Base-by-base conservation (phyloP, 1,140 invertebrate species). In the Pseudomyrmex dendroicus region DNA sequence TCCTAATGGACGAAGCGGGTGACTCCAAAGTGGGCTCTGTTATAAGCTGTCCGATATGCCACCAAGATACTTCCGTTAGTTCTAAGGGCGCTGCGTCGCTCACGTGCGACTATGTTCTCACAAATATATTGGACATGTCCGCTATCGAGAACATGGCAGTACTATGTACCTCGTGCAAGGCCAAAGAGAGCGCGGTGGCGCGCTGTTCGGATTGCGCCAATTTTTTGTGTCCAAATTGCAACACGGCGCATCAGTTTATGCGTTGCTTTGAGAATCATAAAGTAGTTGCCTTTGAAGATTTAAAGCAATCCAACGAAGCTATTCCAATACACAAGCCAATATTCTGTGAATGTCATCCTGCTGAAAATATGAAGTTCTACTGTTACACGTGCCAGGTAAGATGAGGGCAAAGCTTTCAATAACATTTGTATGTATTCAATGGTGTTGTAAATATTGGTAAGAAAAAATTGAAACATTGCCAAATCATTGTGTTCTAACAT, bases 171-270 rank as follows among this genome's bases (percentile, higher is more conserved):
- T 98, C 97, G 64, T 98, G 98, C 93, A 98, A 98, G 89, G 96
- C 97, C 88, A 98, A 98, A 92, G 97, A 98, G 92, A 96, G 96
- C 90, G 98, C 98, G 15, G 97, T 99, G 15, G 98, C 98, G 15
- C 96, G 98, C 77, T 99, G 98, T 94, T 97, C 96, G 84, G 98
- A 98, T 92, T 99, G 98, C 94, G 98, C 98, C 87, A 98, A 98
- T 94, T 98, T 98, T 91, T 95, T 99, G 15, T 99, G 98, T 94
- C 96, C 96, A 22, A 98, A 98, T 92, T 99, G 98, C 94, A 98
- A 98, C 85, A 98, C 97, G 44, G 98, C 98, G 63, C 98, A 99
- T 94, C 97, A 98, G 92, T 97, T 97, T 88, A 99, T 99, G 98
- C 95, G 98, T 63, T 98, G 98, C 94, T 99, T 99, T 93, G 98